Evolutionary conservation across 2,113 vertebrate species (phyloP).

Genomic region (Gymnarchus niloticus): DNA sequence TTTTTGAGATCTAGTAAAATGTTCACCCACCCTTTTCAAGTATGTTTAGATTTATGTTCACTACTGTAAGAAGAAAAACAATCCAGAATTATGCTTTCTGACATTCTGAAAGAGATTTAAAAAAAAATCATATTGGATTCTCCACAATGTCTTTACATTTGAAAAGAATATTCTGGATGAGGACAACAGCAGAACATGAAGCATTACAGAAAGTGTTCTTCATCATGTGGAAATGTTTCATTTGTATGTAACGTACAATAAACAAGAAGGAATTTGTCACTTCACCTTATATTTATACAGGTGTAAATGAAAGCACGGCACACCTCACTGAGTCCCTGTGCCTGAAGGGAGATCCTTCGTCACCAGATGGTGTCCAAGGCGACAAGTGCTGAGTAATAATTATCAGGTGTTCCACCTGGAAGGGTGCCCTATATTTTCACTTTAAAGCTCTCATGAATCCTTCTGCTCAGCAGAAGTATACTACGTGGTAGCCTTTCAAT

Average conservation of each 20-base stretch:
- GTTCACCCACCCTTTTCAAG: slow-evolving; percentile 4
- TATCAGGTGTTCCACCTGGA: slow-evolving; percentile 22
- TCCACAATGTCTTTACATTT: neutral
- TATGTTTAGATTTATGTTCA: neutral
- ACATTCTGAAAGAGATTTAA: neutral
- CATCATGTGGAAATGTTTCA: slow-evolving; percentile 2
- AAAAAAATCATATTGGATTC: neutral
- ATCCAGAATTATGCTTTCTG: neutral
- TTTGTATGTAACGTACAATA: neutral
- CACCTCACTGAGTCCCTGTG: neutral
- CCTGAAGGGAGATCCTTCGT: neutral
- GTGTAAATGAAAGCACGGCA: slow-evolving; percentile 36
- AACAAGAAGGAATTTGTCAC: neutral
- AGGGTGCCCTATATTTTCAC: neutral
- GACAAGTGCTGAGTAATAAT: slow-evolving; percentile 5
- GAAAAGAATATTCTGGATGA: neutral
- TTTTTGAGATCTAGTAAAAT: slow-evolving; percentile 33
- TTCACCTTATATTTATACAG: slow-evolving; percentile 26
- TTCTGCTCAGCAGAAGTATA: neutral
- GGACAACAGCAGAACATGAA: neutral
- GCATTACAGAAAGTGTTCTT: neutral
- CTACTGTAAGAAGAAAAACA: neutral
- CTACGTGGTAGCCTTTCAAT: neutral
- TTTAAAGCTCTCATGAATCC: neutral
- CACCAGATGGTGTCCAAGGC: slow-evolving; percentile 10